Base-by-base conservation (phyloP, 37 sponge, comb jelly and placozoan genomes). In the Cladorhizidae sp. region DNA sequence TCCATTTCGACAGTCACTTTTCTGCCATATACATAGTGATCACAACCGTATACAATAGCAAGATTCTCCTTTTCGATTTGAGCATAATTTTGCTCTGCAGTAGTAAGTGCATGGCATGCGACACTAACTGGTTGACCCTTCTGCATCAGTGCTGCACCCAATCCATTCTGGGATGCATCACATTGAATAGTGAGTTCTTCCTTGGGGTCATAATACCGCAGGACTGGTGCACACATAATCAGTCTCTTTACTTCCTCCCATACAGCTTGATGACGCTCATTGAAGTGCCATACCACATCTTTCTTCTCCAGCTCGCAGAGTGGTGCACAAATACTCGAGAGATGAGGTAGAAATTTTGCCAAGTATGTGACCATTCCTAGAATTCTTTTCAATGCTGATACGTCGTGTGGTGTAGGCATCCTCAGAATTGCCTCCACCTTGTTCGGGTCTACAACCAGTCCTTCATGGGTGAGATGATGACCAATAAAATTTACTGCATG, bases 321-420 rank as follows among this genome's bases (percentile, higher is more conserved):
- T 29, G 74, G 56, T 32, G 45, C 49, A 17, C 25, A 29, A 45
- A 54, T 54, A 29, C 54, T 70, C 49, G 81, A 72, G 25, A 85
- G 58, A 37, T 80, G 64, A 17, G 90, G 90, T 9, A 90, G 69
- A 40, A 90, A 90, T 39, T 85, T 80, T 57, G n/a, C n/a, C n/a
- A n/a, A n/a, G n/a, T n/a, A n/a, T n/a, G 75, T 72, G 2, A 64
- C 76, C 32, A 84, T 39, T 0, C 85, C 81, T 29, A 87, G 72
- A 3, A 83, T 35, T 11, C 84, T 63, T 5, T 67, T 61, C 12
- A 91, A n/a, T n/a, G n/a, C 74, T 31, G 80, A 78, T 26, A 70
- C 79, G 78, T 86, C 75, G 0, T 8, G 50, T 23, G 86, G 91
- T 20, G 49, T 25, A 5, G 86, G 83, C 91, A 90, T 85, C 15